Percentiles rank a stretch among this genome's conserved stretches.
Conservation (phyloP, 2,113 vertebrate species). For the Proteles cristata region DNA sequence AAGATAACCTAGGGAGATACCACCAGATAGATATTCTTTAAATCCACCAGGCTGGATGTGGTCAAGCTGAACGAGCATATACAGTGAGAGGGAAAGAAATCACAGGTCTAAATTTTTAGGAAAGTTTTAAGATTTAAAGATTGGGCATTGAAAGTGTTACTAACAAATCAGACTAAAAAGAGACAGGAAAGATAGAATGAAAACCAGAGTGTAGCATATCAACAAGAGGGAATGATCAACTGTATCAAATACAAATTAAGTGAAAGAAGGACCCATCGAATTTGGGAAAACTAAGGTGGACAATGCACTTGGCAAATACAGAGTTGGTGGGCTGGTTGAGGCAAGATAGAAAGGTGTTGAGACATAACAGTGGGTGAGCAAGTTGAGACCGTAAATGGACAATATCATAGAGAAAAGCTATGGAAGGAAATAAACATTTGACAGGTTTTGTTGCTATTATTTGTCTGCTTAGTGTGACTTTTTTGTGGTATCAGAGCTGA, state of each 20-base stretch:
- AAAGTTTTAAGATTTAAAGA: not conserved
- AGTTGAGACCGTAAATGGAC: not conserved
- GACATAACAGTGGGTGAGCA: not conserved
- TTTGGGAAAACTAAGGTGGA: not conserved
- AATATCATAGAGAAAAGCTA: not conserved
- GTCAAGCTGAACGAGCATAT: not conserved
- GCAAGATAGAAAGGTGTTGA: not conserved
- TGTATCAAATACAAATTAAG: not conserved
- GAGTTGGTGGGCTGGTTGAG: not conserved
- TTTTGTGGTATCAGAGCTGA: not conserved
- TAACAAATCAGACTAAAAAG: not conserved
- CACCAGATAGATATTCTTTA: not conserved
- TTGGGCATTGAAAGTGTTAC: not conserved
- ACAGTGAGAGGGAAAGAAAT: not conserved
- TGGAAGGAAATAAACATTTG: not conserved
- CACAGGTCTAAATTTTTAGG: not conserved
- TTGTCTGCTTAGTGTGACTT: not conserved
- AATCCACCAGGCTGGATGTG: not conserved
- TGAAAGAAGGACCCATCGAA: not conserved
- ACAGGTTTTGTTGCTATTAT: not conserved
- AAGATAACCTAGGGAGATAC: not conserved
- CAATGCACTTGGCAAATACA: not conserved
- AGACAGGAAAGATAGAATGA: not conserved
- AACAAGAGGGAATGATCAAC: not conserved
- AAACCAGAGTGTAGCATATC: not conserved